Percentiles rank a stretch among this genome's conserved stretches.
Conservation (phyloP, 30 jellyfish, hydroid and myxozoan species). For the Aurelia sp. region DNA sequence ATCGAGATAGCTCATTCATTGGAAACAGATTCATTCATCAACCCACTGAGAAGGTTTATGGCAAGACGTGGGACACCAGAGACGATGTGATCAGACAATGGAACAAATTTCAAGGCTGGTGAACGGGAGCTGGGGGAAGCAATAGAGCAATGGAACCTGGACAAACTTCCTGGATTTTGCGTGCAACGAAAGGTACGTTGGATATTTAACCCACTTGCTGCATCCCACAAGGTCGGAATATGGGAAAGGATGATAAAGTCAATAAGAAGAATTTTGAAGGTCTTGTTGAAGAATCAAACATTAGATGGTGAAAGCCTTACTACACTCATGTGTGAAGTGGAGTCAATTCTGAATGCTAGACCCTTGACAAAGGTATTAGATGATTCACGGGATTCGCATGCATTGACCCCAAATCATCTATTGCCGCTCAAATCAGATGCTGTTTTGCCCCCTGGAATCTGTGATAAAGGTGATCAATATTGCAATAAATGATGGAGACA, state of each 20-base stretch:
- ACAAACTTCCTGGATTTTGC: background rate
- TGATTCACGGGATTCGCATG: constrained; percentile 28
- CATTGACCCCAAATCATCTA: constrained; percentile 52
- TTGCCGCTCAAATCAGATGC: constrained; percentile 8
- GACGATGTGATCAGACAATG: constrained; percentile 29
- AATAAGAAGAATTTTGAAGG: constrained; percentile 15
- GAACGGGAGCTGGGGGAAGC: constrained; percentile 51
- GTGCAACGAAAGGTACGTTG: constrained; percentile 14
- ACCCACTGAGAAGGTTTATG: constrained; percentile 54
- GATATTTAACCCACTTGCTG: constrained; percentile 21
- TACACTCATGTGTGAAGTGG: constrained; percentile 46
- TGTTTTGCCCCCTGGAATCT: constrained; percentile 34
- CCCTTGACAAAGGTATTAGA: constrained; percentile 36
- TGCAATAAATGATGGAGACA: constrained; percentile 38
- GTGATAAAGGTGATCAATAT: constrained; percentile 9
- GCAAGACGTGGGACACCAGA: constrained; percentile 57
- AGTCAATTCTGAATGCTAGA: constrained; percentile 42
- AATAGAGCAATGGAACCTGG: constrained; percentile 26
- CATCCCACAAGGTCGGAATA: constrained; percentile 27
- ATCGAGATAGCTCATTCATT: constrained; percentile 18
- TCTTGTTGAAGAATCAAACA: constrained; percentile 25
- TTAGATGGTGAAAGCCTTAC: constrained; percentile 32
- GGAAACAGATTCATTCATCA: constrained; percentile 32
- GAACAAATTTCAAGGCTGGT: constrained; percentile 48
- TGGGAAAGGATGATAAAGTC: constrained; percentile 56